phyloP scores from a whole-genome alignment of 2,888 invertebrate genomes.

The Holacanthella duospinosa region DNA sequence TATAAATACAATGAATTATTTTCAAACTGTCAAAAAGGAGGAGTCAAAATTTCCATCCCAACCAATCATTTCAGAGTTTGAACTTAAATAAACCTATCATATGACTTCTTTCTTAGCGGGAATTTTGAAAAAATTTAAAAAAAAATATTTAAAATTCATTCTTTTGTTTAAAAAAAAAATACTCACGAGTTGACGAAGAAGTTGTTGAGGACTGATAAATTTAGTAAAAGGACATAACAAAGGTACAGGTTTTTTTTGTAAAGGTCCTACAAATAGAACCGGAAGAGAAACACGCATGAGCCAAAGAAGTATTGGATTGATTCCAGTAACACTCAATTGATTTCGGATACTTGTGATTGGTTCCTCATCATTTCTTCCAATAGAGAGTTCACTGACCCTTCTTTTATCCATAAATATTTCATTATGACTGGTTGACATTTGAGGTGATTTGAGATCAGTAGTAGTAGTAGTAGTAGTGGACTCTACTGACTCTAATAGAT shows the following conservation, averaged over 20 bases:
- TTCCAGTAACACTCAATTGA: not conserved
- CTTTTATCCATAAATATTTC: too few relatives aligned
- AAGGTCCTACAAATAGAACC: conserved; percentile 44
- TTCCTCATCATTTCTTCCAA: too few relatives aligned
- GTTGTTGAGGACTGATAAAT: conserved; percentile 17
- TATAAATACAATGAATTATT: too few relatives aligned
- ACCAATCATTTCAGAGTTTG: too few relatives aligned
- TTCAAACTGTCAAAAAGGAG: too few relatives aligned
- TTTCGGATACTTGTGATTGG: not conserved
- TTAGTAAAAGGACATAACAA: conserved; percentile 8
- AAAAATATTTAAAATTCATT: too few relatives aligned
- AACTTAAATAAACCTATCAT: too few relatives aligned
- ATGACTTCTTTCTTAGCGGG: too few relatives aligned
- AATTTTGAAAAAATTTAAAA: too few relatives aligned
- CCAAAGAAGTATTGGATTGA: conserved; percentile 55
- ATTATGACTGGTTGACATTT: not conserved
- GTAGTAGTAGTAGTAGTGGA: not conserved
- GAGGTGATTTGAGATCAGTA: not conserved
- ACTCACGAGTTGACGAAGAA: conserved; percentile 26
- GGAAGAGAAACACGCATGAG: conserved; percentile 57
- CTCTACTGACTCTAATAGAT: not conserved
- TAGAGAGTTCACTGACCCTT: too few relatives aligned
- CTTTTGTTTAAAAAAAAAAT: too few relatives aligned
- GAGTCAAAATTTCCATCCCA: too few relatives aligned
- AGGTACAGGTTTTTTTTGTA: conserved; percentile 19